Percentiles rank a stretch among this genome's conserved stretches.
These are phyloP conservation scores for Tortricodes alternella DNA, from an alignment of 2,888 invertebrate genomes.

Conservation along the genomic window DNA sequence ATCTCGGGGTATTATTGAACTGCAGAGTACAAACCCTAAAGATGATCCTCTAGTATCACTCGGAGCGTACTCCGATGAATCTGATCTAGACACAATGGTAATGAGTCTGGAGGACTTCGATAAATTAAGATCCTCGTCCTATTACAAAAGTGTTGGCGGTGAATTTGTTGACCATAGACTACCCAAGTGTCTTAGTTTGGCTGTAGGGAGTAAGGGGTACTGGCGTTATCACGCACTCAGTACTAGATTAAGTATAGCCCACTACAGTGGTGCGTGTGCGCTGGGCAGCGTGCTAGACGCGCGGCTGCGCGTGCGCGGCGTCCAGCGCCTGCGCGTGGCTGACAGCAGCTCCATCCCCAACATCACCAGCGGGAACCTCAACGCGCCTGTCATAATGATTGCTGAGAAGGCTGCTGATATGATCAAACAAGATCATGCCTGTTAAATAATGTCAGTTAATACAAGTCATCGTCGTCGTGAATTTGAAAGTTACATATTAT, in stretches of 20 bases:
- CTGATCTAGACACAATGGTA: slow-evolving; percentile 72
- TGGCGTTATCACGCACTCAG: slow-evolving; percentile 86
- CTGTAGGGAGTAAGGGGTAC: slow-evolving; percentile 74
- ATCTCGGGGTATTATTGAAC: slow-evolving; percentile 76
- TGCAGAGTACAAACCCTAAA: slow-evolving; percentile 77
- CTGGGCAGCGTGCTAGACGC: slow-evolving; percentile 89
- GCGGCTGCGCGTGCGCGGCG: slow-evolving; percentile 58
- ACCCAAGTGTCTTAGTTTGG: slow-evolving; percentile 40
- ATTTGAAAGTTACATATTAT: not conserved
- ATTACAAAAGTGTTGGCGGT: slow-evolving; percentile 56
- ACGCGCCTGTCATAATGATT: slow-evolving; percentile 65
- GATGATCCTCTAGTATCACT: slow-evolving; percentile 81
- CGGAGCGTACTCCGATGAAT: slow-evolving; percentile 78
- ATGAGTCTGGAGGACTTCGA: slow-evolving; percentile 55
- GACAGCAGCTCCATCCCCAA: slow-evolving; percentile 71
- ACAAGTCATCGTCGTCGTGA: not conserved
- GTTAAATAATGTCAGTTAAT: not conserved
- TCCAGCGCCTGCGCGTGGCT: slow-evolving; percentile 41
- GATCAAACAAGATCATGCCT: slow-evolving; percentile 19
- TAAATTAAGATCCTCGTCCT: slow-evolving; percentile 56
- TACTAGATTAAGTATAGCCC: slow-evolving; percentile 85
- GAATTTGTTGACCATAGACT: slow-evolving; percentile 42
- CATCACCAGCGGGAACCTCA: slow-evolving; percentile 78
- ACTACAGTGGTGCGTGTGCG: slow-evolving; percentile 86
- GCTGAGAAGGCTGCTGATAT: slow-evolving; percentile 39